phyloP scores from a whole-genome alignment of 2,113 vertebrate genomes.

The Hepsetus odoe region DNA sequence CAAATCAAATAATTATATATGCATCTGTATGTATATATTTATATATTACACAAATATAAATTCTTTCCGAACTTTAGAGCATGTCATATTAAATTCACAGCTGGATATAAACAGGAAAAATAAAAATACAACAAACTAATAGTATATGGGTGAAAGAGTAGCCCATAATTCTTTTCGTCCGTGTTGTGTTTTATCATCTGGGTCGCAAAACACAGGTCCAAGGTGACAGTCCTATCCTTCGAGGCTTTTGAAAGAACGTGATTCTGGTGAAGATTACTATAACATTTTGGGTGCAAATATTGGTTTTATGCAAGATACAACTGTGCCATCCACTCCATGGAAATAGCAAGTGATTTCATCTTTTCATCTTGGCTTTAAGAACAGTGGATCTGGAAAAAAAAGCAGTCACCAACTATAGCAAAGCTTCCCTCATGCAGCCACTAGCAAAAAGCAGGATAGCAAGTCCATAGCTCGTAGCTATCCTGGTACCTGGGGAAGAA shows the following conservation, averaged over 20 bases:
- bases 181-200: conserved; percentile 54
- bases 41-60: conserved; percentile 81
- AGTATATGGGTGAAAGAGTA: conserved; percentile 71
- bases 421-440: conserved; percentile 88
- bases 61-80: conserved; percentile 76
- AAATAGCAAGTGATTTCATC: conserved; percentile 86
- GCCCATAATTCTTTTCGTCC: conserved; percentile 71
- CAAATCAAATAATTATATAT: conserved; percentile 75
- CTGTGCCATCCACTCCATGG: conserved; percentile 85
- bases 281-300: conserved; percentile 85
- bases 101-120: conserved; percentile 66
- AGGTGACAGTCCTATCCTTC: conserved; percentile 74
- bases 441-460: conserved; percentile 88
- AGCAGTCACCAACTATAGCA: conserved; percentile 83
- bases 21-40: conserved; percentile 71
- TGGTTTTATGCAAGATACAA: conserved; percentile 84
- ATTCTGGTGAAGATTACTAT: conserved; percentile 82
- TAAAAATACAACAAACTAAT: conserved; percentile 57
- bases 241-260: conserved; percentile 77
- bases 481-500: conserved; percentile 92
- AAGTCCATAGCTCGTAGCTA: conserved; percentile 90
- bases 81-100: conserved; percentile 69
- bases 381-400: conserved; percentile 78
- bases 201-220: conserved; percentile 54
- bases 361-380: conserved; percentile 84